These are phyloP conservation scores for Bombus waltoni DNA, from an alignment of 1,140 invertebrate species.

Conservation along the genomic window DNA sequence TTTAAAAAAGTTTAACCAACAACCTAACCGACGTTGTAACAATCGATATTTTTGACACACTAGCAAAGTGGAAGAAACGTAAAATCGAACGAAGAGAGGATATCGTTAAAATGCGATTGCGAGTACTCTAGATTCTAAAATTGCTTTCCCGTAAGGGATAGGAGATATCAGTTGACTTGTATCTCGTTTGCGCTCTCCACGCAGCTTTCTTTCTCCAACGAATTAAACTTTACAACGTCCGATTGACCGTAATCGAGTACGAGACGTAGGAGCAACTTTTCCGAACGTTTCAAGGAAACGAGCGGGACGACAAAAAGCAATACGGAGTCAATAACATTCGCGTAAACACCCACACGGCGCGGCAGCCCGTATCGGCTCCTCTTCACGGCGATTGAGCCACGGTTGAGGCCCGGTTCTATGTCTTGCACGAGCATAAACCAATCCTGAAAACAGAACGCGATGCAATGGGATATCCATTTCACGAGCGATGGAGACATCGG, in stretches of 20 bases:
- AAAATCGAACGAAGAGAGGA: no score
- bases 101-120: no score
- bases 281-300: constrained; percentile 4
- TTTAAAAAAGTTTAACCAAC: no score
- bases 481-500: constrained; percentile 80
- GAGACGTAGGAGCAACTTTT: not conserved
- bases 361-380: constrained; percentile 58
- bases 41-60: no score
- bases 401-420: constrained; percentile 64
- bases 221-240: not conserved
- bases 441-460: constrained; percentile 77
- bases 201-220: no score
- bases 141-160: no score
- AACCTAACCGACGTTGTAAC: no score
- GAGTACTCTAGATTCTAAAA: no score
- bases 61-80: no score
- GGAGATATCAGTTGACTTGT: no score
- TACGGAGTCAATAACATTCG: constrained; percentile 73
- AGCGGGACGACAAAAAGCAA: constrained; percentile 43
- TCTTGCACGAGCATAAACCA: constrained; percentile 77
- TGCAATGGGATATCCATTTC: constrained; percentile 78
- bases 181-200: no score
- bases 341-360: constrained; percentile 75
- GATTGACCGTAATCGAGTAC: not conserved
- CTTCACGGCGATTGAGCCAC: constrained; percentile 66